Evolutionary conservation across 2,797 vertebrate species (phyloP).

Genomic region (Fundulus diaphanus): DNA sequence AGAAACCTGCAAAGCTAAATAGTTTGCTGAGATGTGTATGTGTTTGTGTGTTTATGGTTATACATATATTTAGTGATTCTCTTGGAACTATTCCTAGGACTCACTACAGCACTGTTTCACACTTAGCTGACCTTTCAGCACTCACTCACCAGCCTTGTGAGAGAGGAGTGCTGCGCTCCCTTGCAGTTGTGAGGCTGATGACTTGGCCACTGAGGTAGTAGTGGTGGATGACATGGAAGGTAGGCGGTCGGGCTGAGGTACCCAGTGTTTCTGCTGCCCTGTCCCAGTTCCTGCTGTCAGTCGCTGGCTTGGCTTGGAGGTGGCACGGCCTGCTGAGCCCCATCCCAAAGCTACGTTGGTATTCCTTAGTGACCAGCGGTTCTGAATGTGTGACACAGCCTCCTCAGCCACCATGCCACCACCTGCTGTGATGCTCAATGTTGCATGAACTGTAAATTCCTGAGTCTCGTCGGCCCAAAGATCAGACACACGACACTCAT

Average conservation of each 20-base stretch:
- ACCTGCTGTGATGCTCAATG: slow-evolving; percentile 83
- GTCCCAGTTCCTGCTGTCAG: slow-evolving; percentile 31
- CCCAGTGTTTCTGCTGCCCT: slow-evolving; percentile 69
- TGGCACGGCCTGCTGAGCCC: slow-evolving; percentile 61
- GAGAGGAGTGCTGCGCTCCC: slow-evolving; percentile 83
- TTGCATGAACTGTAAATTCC: slow-evolving; percentile 89
- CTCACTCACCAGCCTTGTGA: slow-evolving; percentile 85
- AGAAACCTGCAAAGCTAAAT: not conserved
- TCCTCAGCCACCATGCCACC: slow-evolving; percentile 91
- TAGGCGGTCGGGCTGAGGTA: slow-evolving; percentile 57
- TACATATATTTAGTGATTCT: slow-evolving; percentile 4
- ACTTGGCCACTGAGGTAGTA: slow-evolving; percentile 63
- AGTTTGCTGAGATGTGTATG: slow-evolving; percentile 7
- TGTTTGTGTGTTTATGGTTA: not conserved
- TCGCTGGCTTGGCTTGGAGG: slow-evolving; percentile 66
- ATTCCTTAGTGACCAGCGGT: slow-evolving; percentile 84
- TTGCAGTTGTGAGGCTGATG: slow-evolving; percentile 83
- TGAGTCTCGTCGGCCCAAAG: slow-evolving; percentile 90
- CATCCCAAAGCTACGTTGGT: slow-evolving; percentile 61
- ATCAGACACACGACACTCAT: slow-evolving; percentile 93
- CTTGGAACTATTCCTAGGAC: slow-evolving; percentile 42
- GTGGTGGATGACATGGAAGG: slow-evolving; percentile 64
- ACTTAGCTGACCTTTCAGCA: not conserved
- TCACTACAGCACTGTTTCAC: slow-evolving; percentile 61
- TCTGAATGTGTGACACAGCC: slow-evolving; percentile 93